These are phyloP conservation scores for Heptranchias perlo DNA, from an alignment of 2,113 vertebrate genomes.

Conservation along the genomic window DNA sequence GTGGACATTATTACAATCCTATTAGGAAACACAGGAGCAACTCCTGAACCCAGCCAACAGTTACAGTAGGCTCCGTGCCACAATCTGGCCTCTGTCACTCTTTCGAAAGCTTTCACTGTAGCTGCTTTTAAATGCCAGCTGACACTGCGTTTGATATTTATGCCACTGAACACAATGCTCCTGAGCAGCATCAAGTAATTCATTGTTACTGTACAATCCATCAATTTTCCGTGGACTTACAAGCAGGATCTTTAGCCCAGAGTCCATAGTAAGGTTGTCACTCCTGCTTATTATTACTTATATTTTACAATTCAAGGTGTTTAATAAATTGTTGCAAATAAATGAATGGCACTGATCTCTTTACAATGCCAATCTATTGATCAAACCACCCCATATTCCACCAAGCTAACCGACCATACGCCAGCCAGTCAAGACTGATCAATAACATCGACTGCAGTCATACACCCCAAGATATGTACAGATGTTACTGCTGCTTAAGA, in stretches of 20 bases:
- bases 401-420: neutral
- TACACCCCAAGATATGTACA: no score
- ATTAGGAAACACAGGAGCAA: neutral
- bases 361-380: neutral
- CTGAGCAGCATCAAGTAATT: neutral
- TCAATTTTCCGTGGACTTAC: neutral
- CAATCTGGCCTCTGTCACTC: neutral
- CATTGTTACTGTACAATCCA: neutral
- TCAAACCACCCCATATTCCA: neutral
- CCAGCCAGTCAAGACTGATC: neutral
- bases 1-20: neutral
- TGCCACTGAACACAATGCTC: neutral
- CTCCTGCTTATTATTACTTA: neutral
- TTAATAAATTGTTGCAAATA: neutral
- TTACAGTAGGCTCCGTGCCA: neutral
- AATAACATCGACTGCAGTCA: neutral
- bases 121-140: neutral
- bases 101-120: neutral
- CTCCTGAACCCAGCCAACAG: neutral
- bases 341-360: neutral
- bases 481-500: neutral
- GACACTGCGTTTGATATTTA: neutral
- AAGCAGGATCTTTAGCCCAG: neutral
- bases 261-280: neutral
- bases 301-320: neutral